Evolutionary conservation across 2,888 invertebrate genomes (phyloP), one percentile per base, ranked within the genome.

Genomic region (Sphecodes monilicornis): DNA sequence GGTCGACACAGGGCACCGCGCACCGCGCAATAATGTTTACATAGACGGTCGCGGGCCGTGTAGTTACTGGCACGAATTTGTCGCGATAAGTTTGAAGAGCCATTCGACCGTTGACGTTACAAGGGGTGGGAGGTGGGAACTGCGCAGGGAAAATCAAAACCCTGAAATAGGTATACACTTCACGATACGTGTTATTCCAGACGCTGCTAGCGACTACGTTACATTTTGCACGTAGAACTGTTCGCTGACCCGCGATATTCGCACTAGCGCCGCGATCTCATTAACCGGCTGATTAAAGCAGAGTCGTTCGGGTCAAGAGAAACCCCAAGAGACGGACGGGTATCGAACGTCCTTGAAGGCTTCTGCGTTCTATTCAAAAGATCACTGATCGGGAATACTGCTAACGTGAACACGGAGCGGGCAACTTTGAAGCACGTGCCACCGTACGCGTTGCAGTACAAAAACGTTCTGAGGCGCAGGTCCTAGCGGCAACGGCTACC

Each of bases 391-490:
- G 5, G 32, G 32, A 29, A 46, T 57, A 1, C 3, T 54, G 10
- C 16, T 22, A 18, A 22, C 64, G 69, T 54, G 41, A 54, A 75
- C 41, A 26, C 50, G 70, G 41, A 72, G 22, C 68, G 54, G 22
- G 18, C 39, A 26, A 73, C 43, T 57, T 71, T 32, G 26, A 71
- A 85, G 29, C 90, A 89, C 79, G 89, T 87, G 85, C 69, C 70
- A 73, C 80, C 70, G 76, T 80, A 83, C 89, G 80, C 89, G 87
- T 75, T 88, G 89, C 89, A 54, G 88, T 85, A 84, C 79, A 75
- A 87, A 90, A 90, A 88, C 87, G 82, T 82, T 88, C 86, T 86
- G 88, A 85, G 66, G 89, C 87, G 87, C 88, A 88, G 57, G 89
- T 84, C 84, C 71, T 77, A 41, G 26, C 85, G 81, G 29, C 81